These are phyloP conservation scores for Mesoligia furuncula DNA, from an alignment of 2,888 invertebrate genomes.

Conservation along the genomic window DNA sequence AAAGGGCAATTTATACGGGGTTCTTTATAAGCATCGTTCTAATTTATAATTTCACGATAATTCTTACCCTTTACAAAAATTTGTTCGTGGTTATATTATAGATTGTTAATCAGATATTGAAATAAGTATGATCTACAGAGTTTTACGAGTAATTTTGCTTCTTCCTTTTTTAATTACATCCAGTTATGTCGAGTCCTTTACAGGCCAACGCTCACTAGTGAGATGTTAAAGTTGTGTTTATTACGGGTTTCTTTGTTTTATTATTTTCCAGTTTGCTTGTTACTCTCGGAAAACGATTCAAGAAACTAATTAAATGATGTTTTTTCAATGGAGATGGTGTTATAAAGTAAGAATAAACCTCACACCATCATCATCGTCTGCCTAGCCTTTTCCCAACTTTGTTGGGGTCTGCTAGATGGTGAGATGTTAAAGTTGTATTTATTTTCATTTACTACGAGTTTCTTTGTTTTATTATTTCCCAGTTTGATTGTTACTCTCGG, in stretches of 20 bases:
- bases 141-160: constrained; percentile 24
- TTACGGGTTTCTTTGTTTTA: constrained; percentile 26
- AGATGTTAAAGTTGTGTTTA: constrained; percentile 39
- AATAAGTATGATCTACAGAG: constrained; percentile 19
- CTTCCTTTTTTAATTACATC: constrained; percentile 52
- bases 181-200: constrained; percentile 42
- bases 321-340: background rate
- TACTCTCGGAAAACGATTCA: constrained; percentile 1
- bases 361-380: constrained; percentile 39
- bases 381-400: no score
- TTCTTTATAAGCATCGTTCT: constrained; percentile 63
- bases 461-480: constrained; percentile 21
- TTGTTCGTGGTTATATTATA: constrained; percentile 14
- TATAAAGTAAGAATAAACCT: constrained; percentile 16
- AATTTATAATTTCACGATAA: constrained; percentile 39
- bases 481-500: constrained; percentile 21
- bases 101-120: constrained; percentile 29
- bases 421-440: no score
- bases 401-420: no score
- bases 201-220: constrained; percentile 32
- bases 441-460: no score
- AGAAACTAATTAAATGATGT: constrained; percentile 15
- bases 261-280: constrained; percentile 27
- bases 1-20: constrained; percentile 71
- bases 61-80: constrained; percentile 30